Base-by-base conservation (phyloP, 2,113 vertebrate species). In the Pelvicachromis taeniatus region DNA sequence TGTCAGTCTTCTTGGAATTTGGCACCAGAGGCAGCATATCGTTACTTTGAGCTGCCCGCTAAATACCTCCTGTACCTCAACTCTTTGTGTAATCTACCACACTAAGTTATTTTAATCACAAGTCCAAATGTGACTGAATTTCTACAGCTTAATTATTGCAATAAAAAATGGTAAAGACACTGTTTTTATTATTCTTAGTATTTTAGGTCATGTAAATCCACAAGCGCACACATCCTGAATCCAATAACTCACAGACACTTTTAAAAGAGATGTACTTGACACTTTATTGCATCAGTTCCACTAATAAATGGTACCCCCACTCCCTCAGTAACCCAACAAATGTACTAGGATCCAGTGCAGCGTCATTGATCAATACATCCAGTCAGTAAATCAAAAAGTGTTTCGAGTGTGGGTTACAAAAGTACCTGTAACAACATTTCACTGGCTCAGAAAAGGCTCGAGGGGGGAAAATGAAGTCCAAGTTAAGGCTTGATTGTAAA, bases 281-380 rank as follows among this genome's bases (percentile, higher is more conserved):
- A 87, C 80, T 95, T 94, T 94, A 95, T 95, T 95, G 93, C 89
- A 95, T 91, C 88, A 82, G 80, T 84, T 93, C 80, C 55, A 88
- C 84, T 93, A 78, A 91, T 88, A 89, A 87, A 89, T 70, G 87
- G 91, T 75, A 50, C 40, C 17, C 83, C 75, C 58, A 84, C 59
- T 80, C 80, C 73, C 50, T 84, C 83, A 82, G 70, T 81, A 87
- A 89, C 78, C 53, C 68, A 87, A 79, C 58, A 65, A 79, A 82
- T 80, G 85, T 84, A 61, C 50, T 42, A 81, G 45, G 81, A 84
- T 77, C 86, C 29, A 80, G 58, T 85, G 52, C 52, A 40, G 56
- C 17, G 9, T 70, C 55, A 48, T 59, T 58, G 31, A 8, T 79
- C 29, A 52, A 29, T 56, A 35, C 59, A 77, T 87, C 83, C 33